Conservation (phyloP, 2,797 vertebrate species). For the Chiloscyllium punctatum region DNA sequence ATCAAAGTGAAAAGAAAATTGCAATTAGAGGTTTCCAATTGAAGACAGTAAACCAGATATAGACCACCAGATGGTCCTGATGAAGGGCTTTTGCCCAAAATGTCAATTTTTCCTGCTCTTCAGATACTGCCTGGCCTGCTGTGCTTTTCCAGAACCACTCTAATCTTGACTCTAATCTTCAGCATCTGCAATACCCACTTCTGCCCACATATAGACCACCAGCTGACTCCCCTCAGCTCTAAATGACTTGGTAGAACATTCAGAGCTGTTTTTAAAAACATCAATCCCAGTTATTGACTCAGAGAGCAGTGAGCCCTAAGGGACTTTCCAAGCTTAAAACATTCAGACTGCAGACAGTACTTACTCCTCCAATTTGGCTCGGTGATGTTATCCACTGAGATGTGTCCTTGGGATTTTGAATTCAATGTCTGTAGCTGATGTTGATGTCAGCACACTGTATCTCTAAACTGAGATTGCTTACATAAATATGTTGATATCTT, state of each 20-base stretch:
- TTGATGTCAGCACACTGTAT: not conserved
- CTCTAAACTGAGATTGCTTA: not conserved
- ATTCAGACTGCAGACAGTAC: no score
- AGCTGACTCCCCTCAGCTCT: not conserved
- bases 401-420: not conserved
- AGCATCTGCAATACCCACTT: no score
- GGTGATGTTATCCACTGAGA: not conserved
- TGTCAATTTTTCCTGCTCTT: no score
- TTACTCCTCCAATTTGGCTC: not conserved
- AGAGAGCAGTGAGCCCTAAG: not conserved
- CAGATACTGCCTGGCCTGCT: no score
- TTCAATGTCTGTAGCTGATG: not conserved
- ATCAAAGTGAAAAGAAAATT: not conserved
- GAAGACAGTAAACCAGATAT: not conserved
- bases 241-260: not conserved
- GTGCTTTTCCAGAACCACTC: no score
- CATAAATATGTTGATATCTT: not conserved
- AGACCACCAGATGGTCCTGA: no score
- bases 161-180: no score
- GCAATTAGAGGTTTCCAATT: not conserved
- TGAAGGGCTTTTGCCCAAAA: no score
- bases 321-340: not conserved
- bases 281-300: not conserved
- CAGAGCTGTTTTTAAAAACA: not conserved
- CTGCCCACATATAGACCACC: not conserved